Percentiles rank a stretch among this genome's conserved stretches.
These are phyloP conservation scores for Spinibarbus caldwelli DNA, from an alignment of 2,797 vertebrate species.

Conservation along the genomic window DNA sequence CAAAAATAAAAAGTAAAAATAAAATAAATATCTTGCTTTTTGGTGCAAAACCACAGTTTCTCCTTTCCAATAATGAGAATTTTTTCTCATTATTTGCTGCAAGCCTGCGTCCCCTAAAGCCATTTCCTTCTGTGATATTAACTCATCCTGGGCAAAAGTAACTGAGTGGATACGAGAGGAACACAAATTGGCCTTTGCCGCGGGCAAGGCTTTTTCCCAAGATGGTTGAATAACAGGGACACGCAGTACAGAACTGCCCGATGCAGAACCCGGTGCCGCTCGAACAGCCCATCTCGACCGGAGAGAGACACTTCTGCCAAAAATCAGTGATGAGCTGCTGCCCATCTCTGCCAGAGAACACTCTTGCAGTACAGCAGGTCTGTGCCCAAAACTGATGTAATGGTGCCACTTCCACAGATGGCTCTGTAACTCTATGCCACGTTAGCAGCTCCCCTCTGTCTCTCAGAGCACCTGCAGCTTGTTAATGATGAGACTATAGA, in stretches of 20 bases:
- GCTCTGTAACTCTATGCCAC: conserved; percentile 60
- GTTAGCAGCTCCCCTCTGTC: conserved; percentile 16
- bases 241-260: conserved; percentile 40
- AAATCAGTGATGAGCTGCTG: conserved; percentile 50
- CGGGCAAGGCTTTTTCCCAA: conserved; percentile 40
- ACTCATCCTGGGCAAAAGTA: conserved; percentile 42
- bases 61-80: conserved; percentile 15
- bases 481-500: conserved; percentile 44
- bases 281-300: conserved; percentile 52
- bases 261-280: conserved; percentile 45
- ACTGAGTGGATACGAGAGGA: conserved; percentile 39
- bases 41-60: background rate
- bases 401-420: conserved; percentile 62
- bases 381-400: conserved; percentile 65
- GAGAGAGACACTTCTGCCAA: conserved; percentile 46
- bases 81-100: conserved; percentile 26
- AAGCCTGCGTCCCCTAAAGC: conserved; percentile 32
- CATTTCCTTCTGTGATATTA: conserved; percentile 40
- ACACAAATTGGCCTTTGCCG: conserved; percentile 48
- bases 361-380: conserved; percentile 40
- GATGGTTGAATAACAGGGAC: conserved; percentile 50
- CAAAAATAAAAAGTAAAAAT: background rate
- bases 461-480: conserved; percentile 48
- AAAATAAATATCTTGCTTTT: background rate
- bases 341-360: conserved; percentile 51